Evolutionary conservation across 2,113 vertebrate species (phyloP).

Genomic region (Dasyprocta punctata): DNA sequence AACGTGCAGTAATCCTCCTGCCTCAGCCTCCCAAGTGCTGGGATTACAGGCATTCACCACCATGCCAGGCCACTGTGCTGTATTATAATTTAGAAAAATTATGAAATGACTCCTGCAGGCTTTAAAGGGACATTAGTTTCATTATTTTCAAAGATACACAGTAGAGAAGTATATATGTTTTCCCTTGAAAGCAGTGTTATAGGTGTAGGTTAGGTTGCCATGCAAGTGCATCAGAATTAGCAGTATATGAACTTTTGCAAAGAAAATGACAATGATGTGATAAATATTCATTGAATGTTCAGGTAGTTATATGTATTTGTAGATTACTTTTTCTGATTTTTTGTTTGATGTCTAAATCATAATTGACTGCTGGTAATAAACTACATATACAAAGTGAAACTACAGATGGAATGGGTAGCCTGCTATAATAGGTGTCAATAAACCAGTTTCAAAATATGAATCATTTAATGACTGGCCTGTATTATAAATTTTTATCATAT

Average conservation of each 20-base stretch:
- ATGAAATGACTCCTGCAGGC: background rate
- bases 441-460: background rate
- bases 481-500: background rate
- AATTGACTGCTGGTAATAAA: background rate
- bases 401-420: background rate
- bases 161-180: background rate
- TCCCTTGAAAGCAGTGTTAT: background rate
- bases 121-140: background rate
- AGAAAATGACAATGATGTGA: background rate
- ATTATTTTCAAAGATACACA: background rate
- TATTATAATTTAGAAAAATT: background rate
- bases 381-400: background rate
- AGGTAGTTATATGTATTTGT: background rate
- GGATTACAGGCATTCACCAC: background rate
- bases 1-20: background rate
- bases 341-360: background rate
- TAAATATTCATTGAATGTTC: background rate
- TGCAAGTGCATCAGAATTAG: background rate
- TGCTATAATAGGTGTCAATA: background rate
- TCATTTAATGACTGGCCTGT: background rate
- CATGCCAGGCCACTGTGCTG: background rate
- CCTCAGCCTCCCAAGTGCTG: background rate
- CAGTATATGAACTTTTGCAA: background rate
- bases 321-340: background rate
- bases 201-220: background rate